Evolutionary conservation across 2,797 vertebrate species (phyloP).

Genomic region (Pampus argenteus): DNA sequence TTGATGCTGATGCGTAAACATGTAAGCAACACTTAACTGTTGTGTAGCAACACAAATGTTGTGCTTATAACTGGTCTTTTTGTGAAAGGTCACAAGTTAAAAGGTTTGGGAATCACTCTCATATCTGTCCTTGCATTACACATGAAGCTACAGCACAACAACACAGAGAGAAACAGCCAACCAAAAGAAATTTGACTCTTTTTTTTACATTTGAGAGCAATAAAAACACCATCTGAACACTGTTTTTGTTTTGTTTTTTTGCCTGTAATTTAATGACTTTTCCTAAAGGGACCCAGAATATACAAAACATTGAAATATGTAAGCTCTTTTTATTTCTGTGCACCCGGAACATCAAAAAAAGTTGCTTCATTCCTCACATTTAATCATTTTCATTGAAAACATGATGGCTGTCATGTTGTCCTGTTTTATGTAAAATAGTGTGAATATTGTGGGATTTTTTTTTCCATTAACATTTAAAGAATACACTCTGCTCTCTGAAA

Average conservation of each 20-base stretch:
- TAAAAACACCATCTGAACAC: background rate
- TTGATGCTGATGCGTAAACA: background rate
- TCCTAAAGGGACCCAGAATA: background rate
- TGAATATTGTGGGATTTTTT: too few relatives aligned
- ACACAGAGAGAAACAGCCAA: background rate
- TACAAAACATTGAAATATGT: too few relatives aligned
- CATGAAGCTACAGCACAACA: background rate
- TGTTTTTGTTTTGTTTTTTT: too few relatives aligned
- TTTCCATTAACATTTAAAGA: too few relatives aligned
- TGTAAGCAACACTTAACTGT: background rate
- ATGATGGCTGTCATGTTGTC: too few relatives aligned
- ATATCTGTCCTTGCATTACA: background rate
- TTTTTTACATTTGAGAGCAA: background rate
- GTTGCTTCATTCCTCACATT: too few relatives aligned
- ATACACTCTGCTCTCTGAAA: too few relatives aligned
- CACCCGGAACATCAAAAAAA: too few relatives aligned
- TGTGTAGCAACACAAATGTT: background rate
- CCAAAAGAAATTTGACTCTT: background rate
- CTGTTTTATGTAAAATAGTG: background rate
- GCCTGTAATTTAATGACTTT: background rate
- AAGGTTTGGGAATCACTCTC: background rate
- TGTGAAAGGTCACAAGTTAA: background rate
- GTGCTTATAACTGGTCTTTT: background rate
- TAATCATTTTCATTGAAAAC: too few relatives aligned
- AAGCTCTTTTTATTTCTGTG: too few relatives aligned